Evolutionary conservation across 1,140 invertebrate genomes (phyloP), one percentile per base, ranked within the genome.

Genomic region (Diorhabda carinulata): DNA sequence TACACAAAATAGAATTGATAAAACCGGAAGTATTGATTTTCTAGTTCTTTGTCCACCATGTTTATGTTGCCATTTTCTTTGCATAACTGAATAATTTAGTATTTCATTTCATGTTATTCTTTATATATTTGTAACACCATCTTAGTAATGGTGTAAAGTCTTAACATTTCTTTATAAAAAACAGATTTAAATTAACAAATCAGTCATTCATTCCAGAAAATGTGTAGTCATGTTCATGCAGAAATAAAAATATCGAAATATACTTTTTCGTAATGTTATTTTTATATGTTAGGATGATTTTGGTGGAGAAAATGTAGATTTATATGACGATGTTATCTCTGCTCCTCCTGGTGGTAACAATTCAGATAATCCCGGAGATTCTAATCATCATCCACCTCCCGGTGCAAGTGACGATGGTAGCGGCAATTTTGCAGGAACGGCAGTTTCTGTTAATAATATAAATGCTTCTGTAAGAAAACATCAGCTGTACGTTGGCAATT

Each of bases 301-400:
- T 82, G 88, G 87, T 71, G 90, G 88, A 61, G 93, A 94, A 76
- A 92, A 91, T 74, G 92, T 94, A 56, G 95, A 98, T 86, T 86
- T 98, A n/a, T 98, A 98, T 81, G 95, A 98, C 83, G 95, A 98
- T 86, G 95, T 98, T 52, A 93, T 97, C 74, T 91, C 94, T 56
- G 89, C 93, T 5, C 88, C 92, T 47, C 84, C 89, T 42, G 79
- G 81, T 70, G 84, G 85, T 69, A 80, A 82, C 9, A 84, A 84
- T 70, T 75, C 78, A 8, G 82, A 81, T 59, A 83, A 86, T 73
- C 47, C 47, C 6, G 83, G 84, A 60, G 83, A 84, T 61, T 78
- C 80, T 59, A 81, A 80, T 72, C 85, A 69, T 79, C 83, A 72
- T 70, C 70, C 74, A 60, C 70, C 72, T 67, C 68, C 71, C 72